Evolutionary conservation across 2,888 invertebrate genomes (phyloP).

Genomic region (Pegoplata infirma): DNA sequence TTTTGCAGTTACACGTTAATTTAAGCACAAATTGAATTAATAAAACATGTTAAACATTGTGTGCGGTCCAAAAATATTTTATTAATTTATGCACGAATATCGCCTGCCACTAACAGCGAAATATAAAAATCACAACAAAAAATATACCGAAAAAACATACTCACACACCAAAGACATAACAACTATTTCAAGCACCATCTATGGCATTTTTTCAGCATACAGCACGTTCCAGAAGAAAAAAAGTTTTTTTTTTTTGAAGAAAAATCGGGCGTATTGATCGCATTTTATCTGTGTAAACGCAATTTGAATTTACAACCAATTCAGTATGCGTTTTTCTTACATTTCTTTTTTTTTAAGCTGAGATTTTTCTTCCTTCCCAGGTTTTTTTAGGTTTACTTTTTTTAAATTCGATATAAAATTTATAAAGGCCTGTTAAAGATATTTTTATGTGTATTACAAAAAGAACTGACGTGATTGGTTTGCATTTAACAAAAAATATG

Average conservation of each 20-base stretch:
- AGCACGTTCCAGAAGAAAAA: constrained; percentile 32
- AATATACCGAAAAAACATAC: constrained; percentile 23
- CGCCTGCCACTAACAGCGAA: constrained; percentile 54
- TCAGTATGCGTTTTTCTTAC: constrained; percentile 51
- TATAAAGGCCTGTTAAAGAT: constrained; percentile 35
- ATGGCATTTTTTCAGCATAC: constrained; percentile 8
- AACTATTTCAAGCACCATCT: constrained; percentile 6
- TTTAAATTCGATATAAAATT: constrained; percentile 33
- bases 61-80: constrained; percentile 76
- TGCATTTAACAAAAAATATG: constrained; percentile 49
- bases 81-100: constrained; percentile 75
- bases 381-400: neutral
- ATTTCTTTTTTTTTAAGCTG: constrained; percentile 40
- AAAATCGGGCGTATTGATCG: constrained; percentile 61
- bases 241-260: constrained; percentile 37
- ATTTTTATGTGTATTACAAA: constrained; percentile 15
- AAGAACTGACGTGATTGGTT: constrained; percentile 57
- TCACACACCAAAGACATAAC: neutral
- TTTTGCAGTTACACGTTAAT: constrained; percentile 77
- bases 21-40: constrained; percentile 79
- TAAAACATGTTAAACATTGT: constrained; percentile 78
- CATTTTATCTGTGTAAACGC: constrained; percentile 61
- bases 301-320: constrained; percentile 62
- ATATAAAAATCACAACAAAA: too few relatives aligned
- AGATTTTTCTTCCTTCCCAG: constrained; percentile 24